Evolutionary conservation across 2,888 invertebrate species (phyloP).

Genomic region (Melieria crassipennis): DNA sequence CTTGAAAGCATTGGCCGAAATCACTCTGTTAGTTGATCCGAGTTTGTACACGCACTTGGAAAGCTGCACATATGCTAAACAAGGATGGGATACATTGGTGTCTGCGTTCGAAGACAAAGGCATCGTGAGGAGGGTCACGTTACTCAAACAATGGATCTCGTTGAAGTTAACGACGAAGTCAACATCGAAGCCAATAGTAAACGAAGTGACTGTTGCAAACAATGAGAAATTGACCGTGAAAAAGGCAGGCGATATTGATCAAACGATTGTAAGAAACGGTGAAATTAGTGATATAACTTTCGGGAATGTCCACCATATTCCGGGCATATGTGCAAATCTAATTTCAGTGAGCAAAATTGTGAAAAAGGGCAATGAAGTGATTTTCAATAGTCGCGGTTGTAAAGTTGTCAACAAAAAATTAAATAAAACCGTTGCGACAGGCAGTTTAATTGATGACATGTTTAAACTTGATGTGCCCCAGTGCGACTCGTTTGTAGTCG

Average conservation of each 20-base stretch:
- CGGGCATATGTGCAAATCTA: conserved; percentile 23
- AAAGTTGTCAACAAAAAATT: conserved; percentile 16
- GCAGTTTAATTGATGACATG: conserved; percentile 32
- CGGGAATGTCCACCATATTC: conserved; percentile 20
- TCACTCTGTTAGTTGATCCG: conserved; percentile 22
- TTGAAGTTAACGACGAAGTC: conserved; percentile 16
- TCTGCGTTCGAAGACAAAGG: conserved; percentile 27
- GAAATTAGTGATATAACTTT: conserved; percentile 6
- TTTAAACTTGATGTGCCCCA: conserved; percentile 33
- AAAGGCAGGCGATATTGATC: conserved; percentile 22
- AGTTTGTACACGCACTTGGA: conserved; percentile 23
- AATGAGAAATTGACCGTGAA: conserved; percentile 14
- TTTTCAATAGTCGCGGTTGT: conserved; percentile 26
- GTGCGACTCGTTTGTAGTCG: conserved; percentile 20
- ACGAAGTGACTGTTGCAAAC: conserved; percentile 15
- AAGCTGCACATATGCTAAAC: conserved; percentile 16
- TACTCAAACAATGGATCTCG: conserved; percentile 31
- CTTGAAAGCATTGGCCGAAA: conserved; percentile 17
- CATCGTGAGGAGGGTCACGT: conserved; percentile 15
- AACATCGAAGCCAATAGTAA: background rate
- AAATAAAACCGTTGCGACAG: conserved; percentile 14
- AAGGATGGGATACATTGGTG: conserved; percentile 21
- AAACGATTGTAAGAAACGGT: conserved; percentile 13
- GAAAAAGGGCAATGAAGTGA: conserved; percentile 22
- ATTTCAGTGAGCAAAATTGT: conserved; percentile 24